Evolutionary conservation across 2,113 vertebrate species (phyloP).

Genomic region (Lontra canadensis): DNA sequence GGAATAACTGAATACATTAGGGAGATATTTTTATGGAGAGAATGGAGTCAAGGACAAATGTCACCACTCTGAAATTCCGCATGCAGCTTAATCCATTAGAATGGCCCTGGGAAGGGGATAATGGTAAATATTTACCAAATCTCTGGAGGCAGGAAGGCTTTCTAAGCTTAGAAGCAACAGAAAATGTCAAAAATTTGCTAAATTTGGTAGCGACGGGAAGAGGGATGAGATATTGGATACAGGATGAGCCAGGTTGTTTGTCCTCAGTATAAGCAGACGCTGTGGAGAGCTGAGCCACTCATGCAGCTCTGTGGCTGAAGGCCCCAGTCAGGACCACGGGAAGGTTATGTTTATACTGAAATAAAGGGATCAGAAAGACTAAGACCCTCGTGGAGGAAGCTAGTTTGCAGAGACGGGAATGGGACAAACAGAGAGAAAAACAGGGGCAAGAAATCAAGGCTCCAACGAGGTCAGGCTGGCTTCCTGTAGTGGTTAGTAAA

Average conservation of each 20-base stretch:
- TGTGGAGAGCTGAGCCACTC: not conserved
- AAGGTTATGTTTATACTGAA: not conserved
- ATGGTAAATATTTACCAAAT: not conserved
- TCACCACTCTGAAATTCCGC: not conserved
- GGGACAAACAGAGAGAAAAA: not conserved
- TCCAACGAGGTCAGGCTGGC: not conserved
- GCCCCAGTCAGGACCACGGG: not conserved
- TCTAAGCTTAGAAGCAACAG: not conserved
- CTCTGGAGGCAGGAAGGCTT: not conserved
- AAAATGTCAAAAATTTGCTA: not conserved
- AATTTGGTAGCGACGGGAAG: not conserved
- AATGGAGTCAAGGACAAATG: not conserved
- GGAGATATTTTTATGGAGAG: not conserved
- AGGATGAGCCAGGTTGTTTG: not conserved
- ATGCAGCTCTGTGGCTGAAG: not conserved
- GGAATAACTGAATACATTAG: not conserved
- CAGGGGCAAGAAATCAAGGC: not conserved
- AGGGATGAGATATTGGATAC: not conserved
- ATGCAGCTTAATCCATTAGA: not conserved
- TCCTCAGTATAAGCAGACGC: not conserved
- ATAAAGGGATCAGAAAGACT: not conserved
- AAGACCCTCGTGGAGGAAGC: not conserved
- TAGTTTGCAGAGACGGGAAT: not conserved
- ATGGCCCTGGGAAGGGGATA: not conserved
- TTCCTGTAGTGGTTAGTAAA: not conserved